A percentile compares a stretch with the other conserved stretches of the same genome.
Conservation (phyloP, 2,797 vertebrate species). For the Scyliorhinus canicula region DNA sequence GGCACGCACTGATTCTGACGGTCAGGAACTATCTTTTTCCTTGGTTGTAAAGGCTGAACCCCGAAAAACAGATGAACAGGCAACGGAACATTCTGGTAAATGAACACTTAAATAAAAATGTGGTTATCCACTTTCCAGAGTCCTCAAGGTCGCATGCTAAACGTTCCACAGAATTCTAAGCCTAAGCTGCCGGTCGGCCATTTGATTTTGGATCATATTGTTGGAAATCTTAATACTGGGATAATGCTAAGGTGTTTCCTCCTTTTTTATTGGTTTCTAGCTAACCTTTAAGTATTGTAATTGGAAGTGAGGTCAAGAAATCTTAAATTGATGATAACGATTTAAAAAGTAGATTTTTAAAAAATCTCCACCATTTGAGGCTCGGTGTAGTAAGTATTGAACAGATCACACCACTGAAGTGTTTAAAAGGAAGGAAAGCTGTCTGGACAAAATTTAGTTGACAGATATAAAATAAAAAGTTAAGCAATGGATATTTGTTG, state of each 20-base stretch:
- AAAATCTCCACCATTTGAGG: too few relatives aligned
- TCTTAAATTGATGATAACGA: background rate
- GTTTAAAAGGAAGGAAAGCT: background rate
- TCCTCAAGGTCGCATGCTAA: background rate
- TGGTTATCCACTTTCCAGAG: background rate
- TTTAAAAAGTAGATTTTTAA: too few relatives aligned
- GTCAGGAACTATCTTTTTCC: conserved; percentile 44
- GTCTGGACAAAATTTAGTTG: background rate
- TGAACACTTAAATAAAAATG: background rate
- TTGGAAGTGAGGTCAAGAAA: background rate
- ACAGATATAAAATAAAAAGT: background rate
- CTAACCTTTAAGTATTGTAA: too few relatives aligned
- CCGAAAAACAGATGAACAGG: conserved; percentile 45
- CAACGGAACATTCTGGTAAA: conserved; percentile 34
- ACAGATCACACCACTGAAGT: background rate
- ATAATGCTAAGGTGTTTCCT: background rate
- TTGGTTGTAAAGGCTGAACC: conserved; percentile 49
- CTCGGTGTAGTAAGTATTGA: background rate
- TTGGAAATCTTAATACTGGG: background rate
- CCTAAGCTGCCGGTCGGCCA: too few relatives aligned
- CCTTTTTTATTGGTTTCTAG: too few relatives aligned
- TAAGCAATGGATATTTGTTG: background rate
- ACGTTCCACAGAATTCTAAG: background rate
- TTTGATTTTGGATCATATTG: background rate
- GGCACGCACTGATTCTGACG: conserved; percentile 55